Evolutionary conservation across 2,797 vertebrate genomes (phyloP), one percentile per base, ranked within the genome.

Genomic region (Falco columbarius): DNA sequence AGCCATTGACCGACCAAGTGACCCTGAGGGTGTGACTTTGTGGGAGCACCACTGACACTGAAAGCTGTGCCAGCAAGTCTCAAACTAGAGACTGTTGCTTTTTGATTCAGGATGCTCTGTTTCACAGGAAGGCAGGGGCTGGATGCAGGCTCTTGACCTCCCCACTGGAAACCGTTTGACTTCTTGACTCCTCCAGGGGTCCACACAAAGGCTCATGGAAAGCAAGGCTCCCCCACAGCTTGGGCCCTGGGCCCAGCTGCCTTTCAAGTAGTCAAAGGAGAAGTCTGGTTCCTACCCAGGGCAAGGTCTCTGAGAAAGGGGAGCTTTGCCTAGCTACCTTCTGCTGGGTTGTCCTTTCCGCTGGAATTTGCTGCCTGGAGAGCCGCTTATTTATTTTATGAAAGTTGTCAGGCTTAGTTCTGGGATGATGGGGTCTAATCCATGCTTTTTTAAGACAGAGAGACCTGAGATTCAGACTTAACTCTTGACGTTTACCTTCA

Each of bases 331-430:
- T 96, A 88, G 87, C 87, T 91, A 79, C 94, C 80, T 91, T 94
- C 77, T 87, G 71, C 86, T 67, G 89, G 44, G 86, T 87, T 85
- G 72, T 95, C 92, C 72, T 96, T 93, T 87, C 51, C 86, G 36
- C 27, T 86, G 95, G 93, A 96, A 97, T 97, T 91, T 38, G 58
- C 84, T 91, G 75, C 94, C 95, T 92, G 81, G 84, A 96, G 92
- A 96, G 89, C 55, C 0, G 3, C 49, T 93, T 89, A 79, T 88
- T 95, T 96, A 70, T 62, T 81, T 89, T 93, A 55, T 70, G 72
- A 62, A 92, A 91, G 81, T 61, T 68, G 49, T 89, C 89, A 97
- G 42, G 63, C 84, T 94, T 38, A 90, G 82, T 96, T 95, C 94
- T 27, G 7, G 93, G 38, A 89, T 34, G 70, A 81, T 14, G 66